These are phyloP conservation scores for Neolamprologus brichardi DNA, from an alignment of 2,113 vertebrate genomes.

Conservation along the genomic window DNA sequence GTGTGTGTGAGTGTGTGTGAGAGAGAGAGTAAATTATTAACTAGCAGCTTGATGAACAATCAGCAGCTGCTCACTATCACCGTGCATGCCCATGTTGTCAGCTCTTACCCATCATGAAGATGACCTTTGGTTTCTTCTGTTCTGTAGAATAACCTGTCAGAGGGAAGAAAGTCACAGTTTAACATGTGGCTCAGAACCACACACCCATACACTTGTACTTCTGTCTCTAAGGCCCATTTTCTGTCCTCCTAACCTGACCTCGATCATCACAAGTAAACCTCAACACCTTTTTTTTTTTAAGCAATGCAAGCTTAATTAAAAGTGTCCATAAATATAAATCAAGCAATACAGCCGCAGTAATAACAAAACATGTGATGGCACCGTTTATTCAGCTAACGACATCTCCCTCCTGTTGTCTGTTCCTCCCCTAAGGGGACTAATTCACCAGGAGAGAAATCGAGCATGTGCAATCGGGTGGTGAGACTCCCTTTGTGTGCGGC, in stretches of 20 bases:
- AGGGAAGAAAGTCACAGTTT: not conserved
- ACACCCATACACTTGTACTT: not conserved
- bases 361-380: not conserved
- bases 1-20: not conserved
- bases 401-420: not conserved
- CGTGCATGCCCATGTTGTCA: not conserved
- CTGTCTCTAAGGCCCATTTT: not conserved
- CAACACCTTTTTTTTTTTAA: not conserved
- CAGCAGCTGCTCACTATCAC: not conserved
- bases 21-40: not conserved
- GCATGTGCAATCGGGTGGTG: not conserved
- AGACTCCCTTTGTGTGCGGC: not conserved
- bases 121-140: slow-evolving; percentile 83
- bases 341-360: not conserved
- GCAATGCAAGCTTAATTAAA: not conserved
- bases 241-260: not conserved
- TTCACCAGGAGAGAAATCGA: not conserved
- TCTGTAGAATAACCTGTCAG: slow-evolving; percentile 73
- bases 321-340: not conserved
- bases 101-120: slow-evolving; percentile 89
- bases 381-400: not conserved
- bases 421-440: not conserved
- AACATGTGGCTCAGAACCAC: not conserved
- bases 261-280: not conserved
- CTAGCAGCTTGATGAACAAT: not conserved